phyloP scores from a whole-genome alignment of 2,113 vertebrate genomes.

The Leuciscus idus region DNA sequence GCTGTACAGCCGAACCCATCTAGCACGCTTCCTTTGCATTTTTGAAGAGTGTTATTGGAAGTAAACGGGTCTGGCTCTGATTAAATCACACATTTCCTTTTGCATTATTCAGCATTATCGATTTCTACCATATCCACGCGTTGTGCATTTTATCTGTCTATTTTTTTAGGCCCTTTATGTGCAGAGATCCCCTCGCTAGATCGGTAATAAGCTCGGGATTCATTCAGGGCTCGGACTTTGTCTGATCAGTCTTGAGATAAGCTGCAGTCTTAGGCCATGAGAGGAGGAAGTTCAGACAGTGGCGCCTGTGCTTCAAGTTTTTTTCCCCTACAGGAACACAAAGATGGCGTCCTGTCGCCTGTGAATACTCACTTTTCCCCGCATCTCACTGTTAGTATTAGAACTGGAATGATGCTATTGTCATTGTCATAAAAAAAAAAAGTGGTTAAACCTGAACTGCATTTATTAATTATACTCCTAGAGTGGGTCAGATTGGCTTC shows the following conservation, averaged over 20 bases:
- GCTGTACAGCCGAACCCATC: background rate
- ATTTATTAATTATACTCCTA: background rate
- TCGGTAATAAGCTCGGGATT: background rate
- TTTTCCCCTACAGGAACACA: slow-evolving; percentile 32
- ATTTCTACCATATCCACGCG: background rate
- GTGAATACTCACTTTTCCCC: background rate
- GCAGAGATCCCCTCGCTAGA: background rate
- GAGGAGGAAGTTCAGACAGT: slow-evolving; percentile 40
- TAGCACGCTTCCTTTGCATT: background rate
- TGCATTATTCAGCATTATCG: slow-evolving; percentile 22
- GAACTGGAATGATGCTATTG: too few relatives aligned
- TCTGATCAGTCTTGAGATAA: slow-evolving; percentile 42
- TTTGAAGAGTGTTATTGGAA: background rate
- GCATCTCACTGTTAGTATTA: background rate
- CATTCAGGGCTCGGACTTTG: background rate
- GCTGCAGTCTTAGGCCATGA: slow-evolving; percentile 38
- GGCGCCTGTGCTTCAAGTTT: slow-evolving; percentile 25
- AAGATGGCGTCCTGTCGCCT: slow-evolving; percentile 38
- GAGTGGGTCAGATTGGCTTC: background rate
- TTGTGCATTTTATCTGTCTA: background rate
- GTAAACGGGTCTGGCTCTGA: background rate
- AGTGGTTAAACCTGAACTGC: background rate
- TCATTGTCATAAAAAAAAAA: background rate
- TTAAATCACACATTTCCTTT: slow-evolving; percentile 26
- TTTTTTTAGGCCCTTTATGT: background rate